These are phyloP conservation scores for Enteromius argenteus DNA, from an alignment of 2,797 vertebrate species.

Conservation along the genomic window DNA sequence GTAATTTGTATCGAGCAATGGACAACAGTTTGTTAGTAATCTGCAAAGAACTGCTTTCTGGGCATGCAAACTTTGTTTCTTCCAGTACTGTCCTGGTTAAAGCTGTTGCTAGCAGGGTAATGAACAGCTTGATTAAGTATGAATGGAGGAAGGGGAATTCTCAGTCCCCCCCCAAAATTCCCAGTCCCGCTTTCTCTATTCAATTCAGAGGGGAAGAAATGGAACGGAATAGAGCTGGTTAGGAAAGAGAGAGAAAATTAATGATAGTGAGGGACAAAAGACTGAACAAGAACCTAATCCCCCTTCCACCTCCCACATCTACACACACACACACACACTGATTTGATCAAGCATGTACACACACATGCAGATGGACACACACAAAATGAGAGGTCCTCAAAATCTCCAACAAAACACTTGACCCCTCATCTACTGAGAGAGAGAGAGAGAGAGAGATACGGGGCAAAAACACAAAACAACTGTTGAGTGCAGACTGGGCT, in stretches of 20 bases:
- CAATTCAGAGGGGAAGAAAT: slow-evolving; percentile 42
- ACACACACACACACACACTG: slow-evolving; percentile 43
- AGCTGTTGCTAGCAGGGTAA: slow-evolving; percentile 10
- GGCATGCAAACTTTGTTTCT: slow-evolving; percentile 13
- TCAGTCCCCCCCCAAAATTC: slow-evolving; percentile 37
- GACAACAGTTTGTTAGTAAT: neutral
- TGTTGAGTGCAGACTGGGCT: slow-evolving; percentile 7
- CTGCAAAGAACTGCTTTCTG: neutral
- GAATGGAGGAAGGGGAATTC: slow-evolving; percentile 33
- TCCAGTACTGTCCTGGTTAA: slow-evolving; percentile 26
- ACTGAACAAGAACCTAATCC: slow-evolving; percentile 42
- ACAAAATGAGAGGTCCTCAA: slow-evolving; percentile 49
- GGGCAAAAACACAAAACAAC: slow-evolving; percentile 41
- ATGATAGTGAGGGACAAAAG: slow-evolving; percentile 53
- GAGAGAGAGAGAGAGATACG: slow-evolving; percentile 13
- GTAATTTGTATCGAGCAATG: neutral
- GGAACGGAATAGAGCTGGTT: slow-evolving; percentile 45
- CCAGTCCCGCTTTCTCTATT: slow-evolving; percentile 46
- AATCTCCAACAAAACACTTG: slow-evolving; percentile 56
- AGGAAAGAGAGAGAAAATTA: slow-evolving; percentile 47
- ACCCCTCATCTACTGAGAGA: slow-evolving; percentile 48
- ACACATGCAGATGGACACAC: slow-evolving; percentile 20
- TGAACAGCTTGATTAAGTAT: slow-evolving; percentile 42
- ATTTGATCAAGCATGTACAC: slow-evolving; percentile 50
- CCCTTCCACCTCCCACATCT: slow-evolving; percentile 17